Evolutionary conservation across 1,140 invertebrate species (phyloP).

Genomic region (Geopemphigus sp.): DNA sequence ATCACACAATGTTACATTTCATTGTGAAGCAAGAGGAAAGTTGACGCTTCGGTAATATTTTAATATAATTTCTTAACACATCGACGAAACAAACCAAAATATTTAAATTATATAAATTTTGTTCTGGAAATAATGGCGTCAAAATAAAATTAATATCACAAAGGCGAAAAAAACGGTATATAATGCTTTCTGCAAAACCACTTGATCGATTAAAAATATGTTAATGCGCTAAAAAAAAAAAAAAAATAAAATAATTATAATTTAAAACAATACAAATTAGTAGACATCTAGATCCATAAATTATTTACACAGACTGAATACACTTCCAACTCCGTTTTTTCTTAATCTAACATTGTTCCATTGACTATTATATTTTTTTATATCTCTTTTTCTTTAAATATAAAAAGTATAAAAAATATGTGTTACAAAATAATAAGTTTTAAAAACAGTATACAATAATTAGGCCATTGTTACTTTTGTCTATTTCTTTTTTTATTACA

Average conservation of each 20-base stretch:
- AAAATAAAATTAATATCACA: slow-evolving; percentile 49
- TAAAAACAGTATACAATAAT: slow-evolving; percentile 35
- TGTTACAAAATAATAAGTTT: slow-evolving; percentile 45
- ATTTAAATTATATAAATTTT: slow-evolving; percentile 29
- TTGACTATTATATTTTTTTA: slow-evolving; percentile 44
- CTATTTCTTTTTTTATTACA: slow-evolving; percentile 19
- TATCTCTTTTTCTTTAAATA: slow-evolving; percentile 38
- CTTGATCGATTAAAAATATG: slow-evolving; percentile 49
- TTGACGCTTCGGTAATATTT: slow-evolving; percentile 9
- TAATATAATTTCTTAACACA: slow-evolving; percentile 11
- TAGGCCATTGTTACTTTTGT: slow-evolving; percentile 19
- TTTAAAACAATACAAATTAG: slow-evolving; percentile 34
- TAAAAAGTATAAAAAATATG: slow-evolving; percentile 50
- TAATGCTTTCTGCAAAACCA: slow-evolving; percentile 48
- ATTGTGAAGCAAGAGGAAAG: slow-evolving; percentile 48
- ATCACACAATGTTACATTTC: slow-evolving; percentile 32
- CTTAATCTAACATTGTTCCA: slow-evolving; percentile 47
- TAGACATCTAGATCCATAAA: slow-evolving; percentile 31
- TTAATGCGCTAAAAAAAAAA: slow-evolving; percentile 45
- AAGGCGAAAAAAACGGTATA: slow-evolving; percentile 32
- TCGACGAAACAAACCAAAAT: slow-evolving; percentile 22
- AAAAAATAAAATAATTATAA: slow-evolving; percentile 9
- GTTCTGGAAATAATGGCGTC: slow-evolving; percentile 25
- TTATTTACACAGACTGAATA: slow-evolving; percentile 39
- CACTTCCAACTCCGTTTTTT: background rate